Base-by-base conservation (phyloP, 92 coral and sea anemone genomes). In the Anthopleura xanthogrammica region DNA sequence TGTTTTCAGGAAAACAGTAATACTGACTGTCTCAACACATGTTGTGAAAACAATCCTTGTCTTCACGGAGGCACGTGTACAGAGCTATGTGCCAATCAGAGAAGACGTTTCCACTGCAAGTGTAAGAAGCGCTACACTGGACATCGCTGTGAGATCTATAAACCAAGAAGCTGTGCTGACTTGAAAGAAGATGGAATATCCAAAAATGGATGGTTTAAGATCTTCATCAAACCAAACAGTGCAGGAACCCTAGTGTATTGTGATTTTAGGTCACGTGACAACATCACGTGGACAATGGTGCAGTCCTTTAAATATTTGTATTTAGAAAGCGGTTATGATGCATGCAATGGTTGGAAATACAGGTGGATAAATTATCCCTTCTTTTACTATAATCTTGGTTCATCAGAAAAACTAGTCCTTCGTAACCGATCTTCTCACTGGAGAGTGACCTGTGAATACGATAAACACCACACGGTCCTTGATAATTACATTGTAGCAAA, bases 271-370 rank as follows among this genome's bases (percentile, higher is more conserved):
- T 64, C 72, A n/a, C 7, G 72, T 64, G 72, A 64, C 22, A 64
- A 64, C 40, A 22, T 64, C 72, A 64, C 72, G 41, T 64, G 72
- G 72, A 64, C 72, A 64, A 19, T 64, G 72, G 72, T 64, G 72
- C 23, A 3, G 36, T 64, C 72, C 19, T 64, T 17, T 64, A 0
- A 7, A 2, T 4, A 0, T 64, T 20, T 1, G 1, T 0, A 0
- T 64, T 19, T 5, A 0, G 24, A 5, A 64, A 5, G 0, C 4
- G 10, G 11, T 64, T 0, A 2, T 64, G 71, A 0, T 46, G 50
- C 41, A 0, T 64, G 72, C 72, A 22, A 22, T 6, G 36, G 39
- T 64, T 0, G 0, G 36, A 20, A 46, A 46, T 9, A 46, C 9
- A 46, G 11, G 2, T 7, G 0, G 12, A 19, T 22, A 23, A 64